A percentile compares a stretch with the other conserved stretches of the same genome.
Conservation (phyloP, 2,113 vertebrate genomes). For the Psammodynastes pulverulentus region DNA sequence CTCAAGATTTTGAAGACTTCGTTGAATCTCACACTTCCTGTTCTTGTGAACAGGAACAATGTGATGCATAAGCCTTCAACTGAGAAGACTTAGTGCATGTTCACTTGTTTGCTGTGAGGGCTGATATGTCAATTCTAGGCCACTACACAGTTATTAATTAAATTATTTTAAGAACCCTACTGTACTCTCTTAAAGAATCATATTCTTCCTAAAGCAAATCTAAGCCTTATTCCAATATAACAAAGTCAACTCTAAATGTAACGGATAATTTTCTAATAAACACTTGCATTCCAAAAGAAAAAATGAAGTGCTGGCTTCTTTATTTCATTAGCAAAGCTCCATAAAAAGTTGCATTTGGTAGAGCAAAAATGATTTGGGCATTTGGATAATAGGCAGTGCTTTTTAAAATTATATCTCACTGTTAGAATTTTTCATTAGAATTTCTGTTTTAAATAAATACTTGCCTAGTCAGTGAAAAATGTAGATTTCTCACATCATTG, state of each 20-base stretch:
- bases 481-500: background rate
- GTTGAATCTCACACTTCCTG: slow-evolving; percentile 50
- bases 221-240: slow-evolving; percentile 47
- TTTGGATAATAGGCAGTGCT: background rate
- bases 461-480: background rate
- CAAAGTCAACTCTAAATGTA: slow-evolving; percentile 30
- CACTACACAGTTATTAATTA: slow-evolving; percentile 39
- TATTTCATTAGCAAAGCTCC: slow-evolving; percentile 15
- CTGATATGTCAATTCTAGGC: slow-evolving; percentile 28
- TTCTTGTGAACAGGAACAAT: slow-evolving; percentile 38
- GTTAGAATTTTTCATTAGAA: background rate
- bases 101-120: slow-evolving; percentile 44
- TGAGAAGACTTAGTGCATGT: slow-evolving; percentile 6
- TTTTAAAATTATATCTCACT: background rate
- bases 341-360: background rate
- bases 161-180: slow-evolving; percentile 27
- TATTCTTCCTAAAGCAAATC: background rate
- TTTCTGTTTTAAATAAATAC: background rate
- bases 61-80: slow-evolving; percentile 30
- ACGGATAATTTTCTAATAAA: slow-evolving; percentile 62
- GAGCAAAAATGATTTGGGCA: background rate
- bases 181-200: slow-evolving; percentile 19
- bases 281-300: slow-evolving; percentile 48
- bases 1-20: slow-evolving; percentile 47
- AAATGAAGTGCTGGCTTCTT: slow-evolving; percentile 3